phyloP scores from a whole-genome alignment of 2,113 vertebrate genomes.

The Boleophthalmus pectinirostris region DNA sequence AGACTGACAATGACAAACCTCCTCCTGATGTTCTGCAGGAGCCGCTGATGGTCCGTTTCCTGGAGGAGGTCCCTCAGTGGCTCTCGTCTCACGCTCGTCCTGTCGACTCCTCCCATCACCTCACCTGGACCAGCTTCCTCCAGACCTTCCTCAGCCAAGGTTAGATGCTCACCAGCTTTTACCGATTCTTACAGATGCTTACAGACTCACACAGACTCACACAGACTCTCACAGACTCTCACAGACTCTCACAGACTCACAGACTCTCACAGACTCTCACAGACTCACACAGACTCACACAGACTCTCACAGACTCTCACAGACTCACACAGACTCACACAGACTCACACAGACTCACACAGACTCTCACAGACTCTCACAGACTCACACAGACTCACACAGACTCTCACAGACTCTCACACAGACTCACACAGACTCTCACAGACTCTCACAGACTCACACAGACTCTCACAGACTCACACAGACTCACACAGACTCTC shows the following conservation, averaged over 20 bases:
- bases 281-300: constrained; percentile 16
- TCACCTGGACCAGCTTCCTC: constrained; percentile 89
- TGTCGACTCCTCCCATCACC: constrained; percentile 85
- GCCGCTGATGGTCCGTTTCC: constrained; percentile 83
- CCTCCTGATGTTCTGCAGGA: constrained; percentile 72
- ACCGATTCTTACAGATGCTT: too few relatives aligned
- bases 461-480: too few relatives aligned
- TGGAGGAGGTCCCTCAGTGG: constrained; percentile 87
- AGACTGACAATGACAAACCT: too few relatives aligned
- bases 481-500: constrained; percentile 19
- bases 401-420: too few relatives aligned
- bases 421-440: too few relatives aligned
- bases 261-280: too few relatives aligned
- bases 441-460: constrained; percentile 7
- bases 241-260: constrained; percentile 7
- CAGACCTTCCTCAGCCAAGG: constrained; percentile 89
- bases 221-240: too few relatives aligned
- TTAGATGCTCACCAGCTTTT: constrained; percentile 65
- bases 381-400: constrained; percentile 16
- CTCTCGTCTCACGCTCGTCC: constrained; percentile 84
- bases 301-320: too few relatives aligned
- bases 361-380: too few relatives aligned
- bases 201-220: constrained; percentile 13
- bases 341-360: too few relatives aligned
- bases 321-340: constrained; percentile 16